phyloP scores from a whole-genome alignment of 35 echinoderm and acorn worm species.

The Ophioderma brevispina region DNA sequence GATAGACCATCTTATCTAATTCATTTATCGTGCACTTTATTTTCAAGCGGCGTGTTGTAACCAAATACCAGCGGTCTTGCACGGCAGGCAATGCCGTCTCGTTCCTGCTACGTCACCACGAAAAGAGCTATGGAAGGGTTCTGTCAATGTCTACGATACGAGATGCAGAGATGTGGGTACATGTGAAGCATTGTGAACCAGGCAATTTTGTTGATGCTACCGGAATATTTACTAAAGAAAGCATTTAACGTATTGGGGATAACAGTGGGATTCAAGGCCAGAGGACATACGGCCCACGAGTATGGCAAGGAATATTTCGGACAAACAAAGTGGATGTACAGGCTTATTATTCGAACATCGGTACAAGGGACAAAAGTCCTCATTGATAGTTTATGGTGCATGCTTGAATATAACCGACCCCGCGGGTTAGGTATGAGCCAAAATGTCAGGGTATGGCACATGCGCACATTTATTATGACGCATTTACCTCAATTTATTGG shows the following conservation, averaged over 20 bases:
- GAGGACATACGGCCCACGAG: conserved; percentile 57
- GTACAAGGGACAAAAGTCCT: conserved; percentile 47
- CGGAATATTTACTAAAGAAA: conserved; percentile 79
- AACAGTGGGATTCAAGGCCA: conserved; percentile 53
- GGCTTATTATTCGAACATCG: conserved; percentile 27
- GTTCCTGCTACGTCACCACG: conserved; percentile 69
- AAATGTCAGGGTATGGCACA: conserved; percentile 58
- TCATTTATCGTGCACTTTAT: no score
- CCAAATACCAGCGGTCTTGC: conserved; percentile 79
- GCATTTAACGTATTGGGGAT: conserved; percentile 52
- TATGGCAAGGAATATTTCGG: conserved; percentile 51
- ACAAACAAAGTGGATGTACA: conserved; percentile 32
- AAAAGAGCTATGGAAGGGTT: conserved; percentile 91
- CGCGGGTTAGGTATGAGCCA: conserved; percentile 53
- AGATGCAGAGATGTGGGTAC: conserved; percentile 74
- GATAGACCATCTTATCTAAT: no score
- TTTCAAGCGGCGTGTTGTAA: conserved; percentile 72
- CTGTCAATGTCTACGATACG: conserved; percentile 83
- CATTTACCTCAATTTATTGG: conserved; percentile 48
- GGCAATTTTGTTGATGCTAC: conserved; percentile 93
- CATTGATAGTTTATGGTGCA: conserved; percentile 41
- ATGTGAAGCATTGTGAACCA: conserved; percentile 80
- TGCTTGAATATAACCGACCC: conserved; percentile 13
- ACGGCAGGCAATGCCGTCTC: conserved; percentile 45
- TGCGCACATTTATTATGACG: conserved; percentile 62